Evolutionary conservation across 2,797 vertebrate genomes (phyloP).

Genomic region (Crenichthys baileyi): DNA sequence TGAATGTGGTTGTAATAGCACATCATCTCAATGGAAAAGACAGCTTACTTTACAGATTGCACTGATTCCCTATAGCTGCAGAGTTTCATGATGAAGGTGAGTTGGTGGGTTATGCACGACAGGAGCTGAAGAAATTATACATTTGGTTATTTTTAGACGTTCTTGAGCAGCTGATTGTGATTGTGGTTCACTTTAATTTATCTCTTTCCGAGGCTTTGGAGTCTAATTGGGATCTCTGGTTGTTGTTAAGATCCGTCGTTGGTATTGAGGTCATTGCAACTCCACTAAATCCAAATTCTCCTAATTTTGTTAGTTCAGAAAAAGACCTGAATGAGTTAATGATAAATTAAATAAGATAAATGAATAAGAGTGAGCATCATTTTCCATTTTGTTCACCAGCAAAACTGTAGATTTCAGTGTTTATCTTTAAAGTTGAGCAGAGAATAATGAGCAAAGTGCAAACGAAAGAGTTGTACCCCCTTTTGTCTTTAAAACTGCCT

Average conservation of each 20-base stretch:
- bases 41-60: slow-evolving; percentile 69
- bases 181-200: slow-evolving; percentile 52
- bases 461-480: too few species aligned
- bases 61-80: slow-evolving; percentile 43
- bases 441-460: too few species aligned
- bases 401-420: too few species aligned
- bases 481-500: too few species aligned
- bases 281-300: too few species aligned
- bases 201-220: slow-evolving; percentile 16
- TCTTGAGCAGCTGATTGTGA: slow-evolving; percentile 49
- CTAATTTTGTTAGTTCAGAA: too few species aligned
- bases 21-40: slow-evolving; percentile 66
- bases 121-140: slow-evolving; percentile 36
- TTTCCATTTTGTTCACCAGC: too few species aligned
- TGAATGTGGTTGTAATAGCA: slow-evolving; percentile 66
- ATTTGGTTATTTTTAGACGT: slow-evolving; percentile 64
- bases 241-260: background rate
- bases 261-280: background rate
- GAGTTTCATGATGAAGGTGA: slow-evolving; percentile 26
- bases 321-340: too few species aligned
- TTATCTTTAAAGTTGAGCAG: too few species aligned
- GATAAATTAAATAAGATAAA: too few species aligned
- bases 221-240: background rate
- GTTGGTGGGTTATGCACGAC: slow-evolving; percentile 29
- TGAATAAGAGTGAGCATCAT: too few species aligned